These are phyloP conservation scores for Oithona nana DNA, from an alignment of 2,888 invertebrate species.

Conservation along the genomic window DNA sequence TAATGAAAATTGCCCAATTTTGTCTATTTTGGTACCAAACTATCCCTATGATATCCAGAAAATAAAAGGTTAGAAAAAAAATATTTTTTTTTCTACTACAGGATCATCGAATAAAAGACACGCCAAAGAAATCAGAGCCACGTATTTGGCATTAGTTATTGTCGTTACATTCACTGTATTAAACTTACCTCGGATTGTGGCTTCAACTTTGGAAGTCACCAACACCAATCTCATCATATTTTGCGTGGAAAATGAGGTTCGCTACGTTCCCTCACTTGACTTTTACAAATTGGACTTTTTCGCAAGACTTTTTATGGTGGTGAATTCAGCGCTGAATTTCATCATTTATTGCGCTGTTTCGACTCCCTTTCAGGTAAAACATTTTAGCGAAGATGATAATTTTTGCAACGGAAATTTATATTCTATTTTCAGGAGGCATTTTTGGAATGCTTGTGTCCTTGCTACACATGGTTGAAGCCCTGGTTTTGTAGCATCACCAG, in stretches of 20 bases:
- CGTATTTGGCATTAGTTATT: not conserved
- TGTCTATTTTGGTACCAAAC: too few relatives aligned
- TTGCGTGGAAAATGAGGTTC: not conserved
- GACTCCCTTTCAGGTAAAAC: not conserved
- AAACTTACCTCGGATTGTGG: not conserved
- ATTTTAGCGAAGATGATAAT: too few relatives aligned
- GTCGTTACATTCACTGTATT: not conserved
- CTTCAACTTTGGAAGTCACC: not conserved
- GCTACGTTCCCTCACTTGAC: not conserved
- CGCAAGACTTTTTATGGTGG: not conserved
- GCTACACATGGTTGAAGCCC: not conserved
- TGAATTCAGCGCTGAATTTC: not conserved
- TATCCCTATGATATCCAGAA: too few relatives aligned
- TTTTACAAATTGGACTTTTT: constrained; percentile 1
- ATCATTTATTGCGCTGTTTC: not conserved
- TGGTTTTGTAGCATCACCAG: not conserved
- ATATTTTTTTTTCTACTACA: too few relatives aligned
- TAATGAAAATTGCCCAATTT: too few relatives aligned
- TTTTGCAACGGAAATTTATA: not conserved
- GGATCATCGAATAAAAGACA: not conserved
- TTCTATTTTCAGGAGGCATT: not conserved
- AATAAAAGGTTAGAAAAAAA: too few relatives aligned
- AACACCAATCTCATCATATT: constrained; percentile 1
- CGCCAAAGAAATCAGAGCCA: not conserved
- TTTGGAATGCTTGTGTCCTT: not conserved